phyloP scores from a whole-genome alignment of 1,140 invertebrate genomes.

The Orussus abietinus region DNA sequence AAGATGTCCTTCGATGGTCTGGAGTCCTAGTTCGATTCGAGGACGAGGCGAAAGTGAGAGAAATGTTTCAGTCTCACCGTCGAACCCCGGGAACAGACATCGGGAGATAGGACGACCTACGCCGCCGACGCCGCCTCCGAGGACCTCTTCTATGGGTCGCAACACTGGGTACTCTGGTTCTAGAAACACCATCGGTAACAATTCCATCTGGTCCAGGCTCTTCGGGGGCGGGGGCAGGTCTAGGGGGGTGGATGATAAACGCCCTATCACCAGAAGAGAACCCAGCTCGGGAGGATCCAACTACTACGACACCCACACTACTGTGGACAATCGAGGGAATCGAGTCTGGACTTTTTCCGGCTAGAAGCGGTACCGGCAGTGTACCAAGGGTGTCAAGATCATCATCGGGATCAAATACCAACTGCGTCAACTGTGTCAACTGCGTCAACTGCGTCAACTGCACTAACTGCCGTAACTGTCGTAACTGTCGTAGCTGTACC shows the following conservation, averaged over 20 bases:
- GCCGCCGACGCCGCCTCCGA: slow-evolving; percentile 35
- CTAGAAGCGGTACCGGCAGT: slow-evolving; percentile 18
- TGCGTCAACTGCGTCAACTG: too few relatives aligned
- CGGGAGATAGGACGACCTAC: too few relatives aligned
- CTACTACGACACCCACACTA: slow-evolving; percentile 36
- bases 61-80: too few relatives aligned
- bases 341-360: slow-evolving; percentile 41
- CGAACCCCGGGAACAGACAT: too few relatives aligned
- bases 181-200: slow-evolving; percentile 34
- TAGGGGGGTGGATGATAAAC: slow-evolving; percentile 17
- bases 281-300: slow-evolving; percentile 20
- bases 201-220: slow-evolving; percentile 34
- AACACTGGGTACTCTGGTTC: slow-evolving; percentile 27
- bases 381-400: neutral
- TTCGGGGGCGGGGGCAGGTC: slow-evolving; percentile 27
- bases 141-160: slow-evolving; percentile 28
- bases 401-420: neutral
- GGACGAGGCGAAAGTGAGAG: too few relatives aligned
- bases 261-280: slow-evolving; percentile 19
- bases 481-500: too few relatives aligned
- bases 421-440: too few relatives aligned
- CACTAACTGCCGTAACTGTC: too few relatives aligned
- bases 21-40: too few relatives aligned
- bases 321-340: slow-evolving; percentile 32
- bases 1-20: too few relatives aligned